Evolutionary conservation across 1,140 invertebrate species (phyloP).

Genomic region (Rhopalosiphum maidis): DNA sequence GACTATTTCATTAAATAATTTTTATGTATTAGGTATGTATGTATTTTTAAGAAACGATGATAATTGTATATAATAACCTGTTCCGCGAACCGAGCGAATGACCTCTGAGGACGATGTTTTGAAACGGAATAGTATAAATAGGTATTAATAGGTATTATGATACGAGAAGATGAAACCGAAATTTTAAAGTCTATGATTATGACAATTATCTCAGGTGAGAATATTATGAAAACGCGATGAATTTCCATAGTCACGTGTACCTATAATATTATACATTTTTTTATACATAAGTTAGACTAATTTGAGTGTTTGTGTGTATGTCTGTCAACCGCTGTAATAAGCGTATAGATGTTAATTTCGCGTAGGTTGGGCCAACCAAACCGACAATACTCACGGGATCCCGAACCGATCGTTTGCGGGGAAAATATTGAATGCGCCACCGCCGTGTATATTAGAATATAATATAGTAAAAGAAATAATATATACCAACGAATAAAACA

Average conservation of each 20-base stretch:
- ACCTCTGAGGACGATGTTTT: background rate
- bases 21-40: background rate
- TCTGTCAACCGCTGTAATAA: background rate
- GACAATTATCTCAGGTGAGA: background rate
- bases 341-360: background rate
- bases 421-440: background rate
- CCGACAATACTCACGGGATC: background rate
- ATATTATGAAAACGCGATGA: background rate
- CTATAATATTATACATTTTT: background rate
- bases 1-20: background rate
- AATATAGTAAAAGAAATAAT: conserved; percentile 10
- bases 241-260: background rate
- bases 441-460: background rate
- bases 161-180: background rate
- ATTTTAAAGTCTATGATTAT: background rate
- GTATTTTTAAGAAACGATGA: background rate
- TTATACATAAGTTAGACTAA: background rate
- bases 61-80: conserved; percentile 13
- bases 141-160: background rate
- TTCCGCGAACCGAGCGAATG: conserved; percentile 31
- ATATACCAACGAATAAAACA: conserved; percentile 3
- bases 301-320: background rate
- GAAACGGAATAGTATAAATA: background rate
- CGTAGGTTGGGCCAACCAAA: background rate
- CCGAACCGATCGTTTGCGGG: background rate